Base-by-base conservation (phyloP, 1,140 invertebrate species). In the Solen grandis region DNA sequence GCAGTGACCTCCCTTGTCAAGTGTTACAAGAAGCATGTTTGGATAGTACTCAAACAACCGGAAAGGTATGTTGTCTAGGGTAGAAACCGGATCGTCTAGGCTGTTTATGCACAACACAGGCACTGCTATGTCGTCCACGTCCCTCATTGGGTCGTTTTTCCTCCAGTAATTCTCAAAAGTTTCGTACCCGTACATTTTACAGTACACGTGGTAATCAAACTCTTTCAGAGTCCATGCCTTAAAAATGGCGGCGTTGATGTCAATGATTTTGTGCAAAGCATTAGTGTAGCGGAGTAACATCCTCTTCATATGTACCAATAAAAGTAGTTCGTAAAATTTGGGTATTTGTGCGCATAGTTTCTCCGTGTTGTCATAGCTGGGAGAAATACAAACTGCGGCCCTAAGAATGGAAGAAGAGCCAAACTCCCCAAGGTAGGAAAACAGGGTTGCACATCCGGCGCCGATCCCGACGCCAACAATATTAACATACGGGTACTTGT, bases 21-120 rank as follows among this genome's bases (percentile, higher is more conserved):
- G 62, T 3, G 84, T 84, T 0, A 87, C 77, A 33, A 91, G 83
- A 16, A 91, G 79, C 55, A 91, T 83, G 72, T 91, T 89, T 14
- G 88, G 87, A 78, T 89, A 88, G 50, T 76, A 85, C 35, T 85
- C 81, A 75, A 90, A 90, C 1, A 91, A 52, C 22, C 89, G 88
- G 52, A 86, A 86, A 14, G 88, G 89, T 62, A 90, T 90, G 73
- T 82, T 63, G 29, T 85, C 72, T 29, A 68, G 70, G 10, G 74
- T 31, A 35, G 83, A 84, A 5, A 90, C 36, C 4, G 90, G 89
- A 50, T 91, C 90, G 76, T 91, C 90, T 52, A 78, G 19, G 65
- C 87, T 88, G 74, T 86, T 90, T 16, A 91, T 85, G 74, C 85
- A 88, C 59, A 91, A 55, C 13, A 91, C 77, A n/a, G 90, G 90